phyloP scores from a whole-genome alignment of 2,797 vertebrate species.

The Premnoplex brunnescens region DNA sequence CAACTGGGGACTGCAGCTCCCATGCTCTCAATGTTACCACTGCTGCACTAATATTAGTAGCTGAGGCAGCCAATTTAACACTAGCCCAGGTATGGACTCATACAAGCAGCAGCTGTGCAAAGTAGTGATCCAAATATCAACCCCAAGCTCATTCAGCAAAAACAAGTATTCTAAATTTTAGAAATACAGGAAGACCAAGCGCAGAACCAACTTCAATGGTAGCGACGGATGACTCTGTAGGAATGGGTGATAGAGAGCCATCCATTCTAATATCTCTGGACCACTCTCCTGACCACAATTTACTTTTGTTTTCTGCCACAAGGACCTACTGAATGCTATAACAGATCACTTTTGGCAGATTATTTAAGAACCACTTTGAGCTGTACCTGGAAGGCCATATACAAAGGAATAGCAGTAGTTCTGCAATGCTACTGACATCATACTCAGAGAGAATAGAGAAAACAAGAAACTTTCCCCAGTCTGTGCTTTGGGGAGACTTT shows the following conservation, averaged over 20 bases:
- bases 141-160: background rate
- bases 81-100: background rate
- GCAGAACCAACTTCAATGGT: background rate
- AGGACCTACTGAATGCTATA: fast-evolving
- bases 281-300: background rate
- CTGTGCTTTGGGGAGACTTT: background rate
- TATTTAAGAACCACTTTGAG: background rate
- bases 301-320: background rate
- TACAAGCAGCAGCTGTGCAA: background rate
- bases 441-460: background rate
- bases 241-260: background rate
- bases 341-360: background rate
- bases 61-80: background rate
- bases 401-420: background rate
- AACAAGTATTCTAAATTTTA: background rate
- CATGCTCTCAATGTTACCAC: background rate
- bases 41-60: background rate
- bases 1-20: background rate
- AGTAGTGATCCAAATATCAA: background rate
- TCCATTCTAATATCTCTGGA: background rate
- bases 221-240: background rate
- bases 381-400: background rate
- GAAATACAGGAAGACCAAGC: fast-evolving
- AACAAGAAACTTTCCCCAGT: background rate
- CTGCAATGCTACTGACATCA: background rate